Percentiles rank a stretch among this genome's conserved stretches.
These are phyloP conservation scores for Tetranychus truncatus DNA, from an alignment of 2,888 invertebrate species.

Conservation along the genomic window DNA sequence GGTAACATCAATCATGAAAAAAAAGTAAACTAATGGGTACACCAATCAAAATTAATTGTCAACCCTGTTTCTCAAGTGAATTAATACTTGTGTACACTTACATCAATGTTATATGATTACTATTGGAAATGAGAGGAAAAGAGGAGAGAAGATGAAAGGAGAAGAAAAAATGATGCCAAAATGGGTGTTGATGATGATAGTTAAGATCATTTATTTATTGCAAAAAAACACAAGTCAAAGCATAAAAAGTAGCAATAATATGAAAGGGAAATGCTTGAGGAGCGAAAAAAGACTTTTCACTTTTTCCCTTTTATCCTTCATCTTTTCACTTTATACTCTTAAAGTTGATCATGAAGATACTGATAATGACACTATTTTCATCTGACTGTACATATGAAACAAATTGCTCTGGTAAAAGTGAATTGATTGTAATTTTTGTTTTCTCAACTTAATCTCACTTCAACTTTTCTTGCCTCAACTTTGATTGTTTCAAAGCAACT, in stretches of 20 bases:
- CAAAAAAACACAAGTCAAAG: not conserved
- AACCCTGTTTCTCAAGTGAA: not conserved
- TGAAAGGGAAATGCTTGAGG: no score
- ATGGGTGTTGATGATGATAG: not conserved
- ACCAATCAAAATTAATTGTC: slow-evolving; percentile 1
- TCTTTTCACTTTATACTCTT: no score
- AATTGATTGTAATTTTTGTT: no score
- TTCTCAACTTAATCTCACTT: no score
- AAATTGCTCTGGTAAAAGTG: no score
- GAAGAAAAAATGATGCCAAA: not conserved
- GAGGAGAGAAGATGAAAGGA: not conserved
- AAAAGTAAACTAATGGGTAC: not conserved
- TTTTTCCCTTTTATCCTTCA: no score
- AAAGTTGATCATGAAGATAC: no score
- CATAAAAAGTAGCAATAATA: not conserved
- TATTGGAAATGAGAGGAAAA: not conserved
- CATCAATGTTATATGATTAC: not conserved
- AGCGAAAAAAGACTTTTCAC: no score
- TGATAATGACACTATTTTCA: no score
- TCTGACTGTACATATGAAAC: no score
- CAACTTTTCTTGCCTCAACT: no score
- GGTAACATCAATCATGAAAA: not conserved
- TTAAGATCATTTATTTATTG: not conserved
- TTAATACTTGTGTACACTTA: not conserved
- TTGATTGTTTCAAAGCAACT: no score